These are phyloP conservation scores for Pocillopora meandrina DNA, from an alignment of 92 coral and sea anemone genomes.

Conservation along the genomic window DNA sequence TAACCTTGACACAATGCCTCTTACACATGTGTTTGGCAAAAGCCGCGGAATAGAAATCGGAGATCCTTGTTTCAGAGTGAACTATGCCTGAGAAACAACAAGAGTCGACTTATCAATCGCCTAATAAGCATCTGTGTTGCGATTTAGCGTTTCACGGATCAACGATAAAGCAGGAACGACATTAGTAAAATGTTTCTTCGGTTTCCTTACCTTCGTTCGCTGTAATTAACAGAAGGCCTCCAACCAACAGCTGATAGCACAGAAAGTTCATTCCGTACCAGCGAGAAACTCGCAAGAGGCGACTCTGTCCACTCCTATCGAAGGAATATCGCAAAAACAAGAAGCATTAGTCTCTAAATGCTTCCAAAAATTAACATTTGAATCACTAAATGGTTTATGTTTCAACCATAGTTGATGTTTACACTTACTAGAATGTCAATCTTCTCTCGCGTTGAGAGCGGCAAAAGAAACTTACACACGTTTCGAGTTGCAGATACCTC, in stretches of 20 bases:
- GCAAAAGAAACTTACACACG: neutral
- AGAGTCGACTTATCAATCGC: neutral
- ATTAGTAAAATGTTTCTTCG: neutral
- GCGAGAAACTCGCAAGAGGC: constrained; percentile 8
- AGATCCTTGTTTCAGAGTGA: neutral
- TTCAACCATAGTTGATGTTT: constrained; percentile 42
- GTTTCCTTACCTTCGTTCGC: constrained; percentile 31
- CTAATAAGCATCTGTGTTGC: neutral
- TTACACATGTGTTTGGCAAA: neutral
- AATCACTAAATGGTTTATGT: constrained; percentile 28
- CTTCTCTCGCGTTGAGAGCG: constrained; percentile 16
- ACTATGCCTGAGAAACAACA: constrained; percentile 10
- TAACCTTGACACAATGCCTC: neutral
- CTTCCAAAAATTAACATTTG: constrained; percentile 26
- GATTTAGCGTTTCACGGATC: neutral
- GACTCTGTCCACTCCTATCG: constrained; percentile 6
- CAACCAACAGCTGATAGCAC: constrained; percentile 13
- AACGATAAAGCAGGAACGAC: neutral
- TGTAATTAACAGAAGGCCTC: constrained; percentile 8
- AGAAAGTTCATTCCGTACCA: constrained; percentile 27
- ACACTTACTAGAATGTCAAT: constrained; percentile 48
- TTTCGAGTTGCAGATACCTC: constrained; percentile 12
- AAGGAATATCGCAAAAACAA: constrained; percentile 4
- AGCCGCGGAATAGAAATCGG: constrained; percentile 12
- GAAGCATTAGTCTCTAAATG: constrained; percentile 5